A percentile compares a stretch with the other conserved stretches of the same genome.
Conservation (phyloP, 2,113 vertebrate genomes). For the Centropus unirufus region DNA sequence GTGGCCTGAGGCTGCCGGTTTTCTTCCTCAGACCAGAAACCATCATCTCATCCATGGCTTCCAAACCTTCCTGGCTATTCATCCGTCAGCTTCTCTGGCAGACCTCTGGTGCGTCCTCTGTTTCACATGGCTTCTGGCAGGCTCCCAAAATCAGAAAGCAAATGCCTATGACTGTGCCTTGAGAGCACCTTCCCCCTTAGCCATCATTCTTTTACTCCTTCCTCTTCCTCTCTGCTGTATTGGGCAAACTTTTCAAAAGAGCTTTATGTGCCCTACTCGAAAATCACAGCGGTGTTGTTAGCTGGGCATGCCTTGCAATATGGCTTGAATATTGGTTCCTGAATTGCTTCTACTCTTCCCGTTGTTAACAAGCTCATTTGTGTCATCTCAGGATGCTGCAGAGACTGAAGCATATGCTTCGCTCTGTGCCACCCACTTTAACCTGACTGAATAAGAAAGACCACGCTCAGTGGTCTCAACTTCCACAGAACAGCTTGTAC, state of each 20-base stretch:
- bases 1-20: not conserved
- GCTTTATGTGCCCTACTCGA: not conserved
- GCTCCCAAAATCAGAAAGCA: not conserved
- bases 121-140: not conserved
- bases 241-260: not conserved
- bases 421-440: not conserved
- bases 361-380: not conserved
- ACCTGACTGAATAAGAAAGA: not conserved
- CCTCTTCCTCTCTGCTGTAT: not conserved
- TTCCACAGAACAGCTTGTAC: not conserved
- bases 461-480: not conserved
- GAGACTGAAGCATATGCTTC: not conserved
- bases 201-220: not conserved
- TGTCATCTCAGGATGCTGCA: not conserved
- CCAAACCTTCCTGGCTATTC: not conserved
- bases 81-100: not conserved
- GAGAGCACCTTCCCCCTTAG: not conserved
- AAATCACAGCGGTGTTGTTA: not conserved
- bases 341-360: not conserved
- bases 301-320: not conserved
- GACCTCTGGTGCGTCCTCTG: not conserved
- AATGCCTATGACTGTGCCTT: not conserved
- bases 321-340: not conserved
- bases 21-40: not conserved
- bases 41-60: not conserved